Evolutionary conservation across 2,888 invertebrate genomes (phyloP).

Genomic region (Drosophila parthenogenetica): DNA sequence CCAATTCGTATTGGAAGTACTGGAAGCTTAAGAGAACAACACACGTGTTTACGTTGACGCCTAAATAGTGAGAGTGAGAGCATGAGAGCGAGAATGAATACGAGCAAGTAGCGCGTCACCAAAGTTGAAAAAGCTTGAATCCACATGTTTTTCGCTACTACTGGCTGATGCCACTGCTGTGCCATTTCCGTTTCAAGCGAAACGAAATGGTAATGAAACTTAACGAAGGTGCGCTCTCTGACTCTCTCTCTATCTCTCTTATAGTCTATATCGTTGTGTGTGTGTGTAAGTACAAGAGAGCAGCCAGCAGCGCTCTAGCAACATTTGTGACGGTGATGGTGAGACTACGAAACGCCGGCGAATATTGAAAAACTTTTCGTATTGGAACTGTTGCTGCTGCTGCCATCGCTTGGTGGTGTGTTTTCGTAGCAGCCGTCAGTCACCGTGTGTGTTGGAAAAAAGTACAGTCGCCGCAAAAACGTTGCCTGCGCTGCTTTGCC

Average conservation of each 20-base stretch:
- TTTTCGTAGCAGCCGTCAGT: constrained; percentile 41
- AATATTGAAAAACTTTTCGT: constrained; percentile 81
- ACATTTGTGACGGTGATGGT: constrained; percentile 66
- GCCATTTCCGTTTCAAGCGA: constrained; percentile 69
- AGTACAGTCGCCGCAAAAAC: constrained; percentile 85
- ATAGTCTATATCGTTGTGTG: not conserved
- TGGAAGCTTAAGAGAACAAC: constrained; percentile 69
- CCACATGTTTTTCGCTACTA: constrained; percentile 76
- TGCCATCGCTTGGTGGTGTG: constrained; percentile 62
- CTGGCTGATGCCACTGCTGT: constrained; percentile 36
- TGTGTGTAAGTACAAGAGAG: constrained; percentile 33
- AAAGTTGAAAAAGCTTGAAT: constrained; percentile 65
- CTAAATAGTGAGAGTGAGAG: constrained; percentile 38
- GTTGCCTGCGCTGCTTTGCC: constrained; percentile 42
- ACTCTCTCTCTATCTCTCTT: constrained; percentile 41
- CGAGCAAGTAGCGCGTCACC: constrained; percentile 20
- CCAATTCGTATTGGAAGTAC: constrained; percentile 57
- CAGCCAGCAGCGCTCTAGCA: constrained; percentile 56
- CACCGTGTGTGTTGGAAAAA: constrained; percentile 78
- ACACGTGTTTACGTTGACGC: constrained; percentile 64
- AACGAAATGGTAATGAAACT: constrained; percentile 57
- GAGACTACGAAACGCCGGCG: constrained; percentile 66
- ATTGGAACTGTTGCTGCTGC: constrained; percentile 77
- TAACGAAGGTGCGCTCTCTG: constrained; percentile 51
- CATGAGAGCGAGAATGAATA: constrained; percentile 30